A percentile compares a stretch with the other conserved stretches of the same genome.
Conservation (phyloP, 2,113 vertebrate species). For the Corythoichthys haematopterus region DNA sequence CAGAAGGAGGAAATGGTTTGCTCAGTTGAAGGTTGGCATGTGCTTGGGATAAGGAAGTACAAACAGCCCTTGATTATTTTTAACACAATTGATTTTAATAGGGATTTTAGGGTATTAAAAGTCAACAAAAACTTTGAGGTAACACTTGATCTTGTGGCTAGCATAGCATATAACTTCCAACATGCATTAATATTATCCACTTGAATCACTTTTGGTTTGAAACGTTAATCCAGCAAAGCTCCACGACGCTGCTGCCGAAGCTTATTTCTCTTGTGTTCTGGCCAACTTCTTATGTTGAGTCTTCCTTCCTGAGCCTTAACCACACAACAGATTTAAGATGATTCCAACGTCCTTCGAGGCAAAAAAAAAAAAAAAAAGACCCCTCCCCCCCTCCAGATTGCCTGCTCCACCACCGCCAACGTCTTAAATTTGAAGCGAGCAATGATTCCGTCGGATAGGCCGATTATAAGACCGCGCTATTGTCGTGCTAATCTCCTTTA, state of each 20-base stretch:
- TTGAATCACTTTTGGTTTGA: slow-evolving; percentile 40
- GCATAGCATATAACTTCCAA: slow-evolving; percentile 16
- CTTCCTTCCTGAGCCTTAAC: slow-evolving; percentile 40
- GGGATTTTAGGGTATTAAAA: background rate
- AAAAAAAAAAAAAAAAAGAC: slow-evolving; percentile 20
- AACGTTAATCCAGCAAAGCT: slow-evolving; percentile 33
- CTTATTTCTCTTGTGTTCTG: slow-evolving; percentile 28
- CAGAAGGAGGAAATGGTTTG: no score
- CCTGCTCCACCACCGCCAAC: background rate
- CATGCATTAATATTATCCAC: slow-evolving; percentile 31
- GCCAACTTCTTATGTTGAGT: slow-evolving; percentile 50
- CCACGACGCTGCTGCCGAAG: slow-evolving; percentile 16
- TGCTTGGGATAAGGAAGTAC: no score
- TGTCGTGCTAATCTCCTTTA: slow-evolving; percentile 74
- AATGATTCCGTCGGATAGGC: slow-evolving; percentile 60
- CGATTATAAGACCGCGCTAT: slow-evolving; percentile 63
- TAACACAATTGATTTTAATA: background rate
- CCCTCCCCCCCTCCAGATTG: slow-evolving; percentile 2
- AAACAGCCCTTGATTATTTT: background rate
- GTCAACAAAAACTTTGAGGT: slow-evolving; percentile 6
- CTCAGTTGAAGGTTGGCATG: no score
- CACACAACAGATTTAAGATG: slow-evolving; percentile 54
- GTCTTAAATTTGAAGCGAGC: slow-evolving; percentile 50
- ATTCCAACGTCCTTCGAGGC: slow-evolving; percentile 56
- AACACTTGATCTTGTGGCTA: slow-evolving; percentile 28